Evolutionary conservation across 2,888 invertebrate species (phyloP), one percentile per base, ranked within the genome.

Genomic region (Elgonia sp.): DNA sequence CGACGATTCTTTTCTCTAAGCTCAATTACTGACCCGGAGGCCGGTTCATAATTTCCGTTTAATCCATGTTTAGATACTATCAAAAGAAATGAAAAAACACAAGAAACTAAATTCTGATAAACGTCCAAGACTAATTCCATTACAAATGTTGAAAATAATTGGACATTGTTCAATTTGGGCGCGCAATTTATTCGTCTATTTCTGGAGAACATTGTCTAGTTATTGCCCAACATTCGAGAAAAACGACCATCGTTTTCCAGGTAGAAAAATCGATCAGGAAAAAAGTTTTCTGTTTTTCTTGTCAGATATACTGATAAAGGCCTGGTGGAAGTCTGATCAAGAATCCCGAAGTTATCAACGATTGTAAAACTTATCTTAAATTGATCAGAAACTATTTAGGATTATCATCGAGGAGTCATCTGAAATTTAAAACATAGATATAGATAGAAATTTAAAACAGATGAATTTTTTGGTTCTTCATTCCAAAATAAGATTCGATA

Each of bases 121-220:
- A 67, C 29, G 62, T 57, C 20, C 14, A 7, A 37, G 40, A 50
- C 53, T 75, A 73, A 75, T 81, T 81, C 20, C 75, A 76, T 85
- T 80, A 85, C 67, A 75, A 80, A 69, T 85, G 85, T 75, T 81
- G 62, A 73, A 81, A 80, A 80, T 85, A 85, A 85, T 85, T 80
- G 69, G 80, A 80, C 85, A 69, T 29, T 53, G 69, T 85, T 85
- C 80, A 80, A 67, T 80, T 85, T 75, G 62, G 69, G 37, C 46
- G 37, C 20, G 37, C 85, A 80, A 85, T 80, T 80, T 70, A 73
- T 85, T 85, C 73, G 67, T 67, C 20, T 29, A 42, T 75, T 79
- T 39, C 29, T 53, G 69, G 46, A 20, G 37, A 85, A 80, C 75
- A 85, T 75, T 85, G 75, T 75, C 75, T 69, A 75, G 70, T 75